Base-by-base conservation (phyloP, 2,888 invertebrate species). In the Cryptus armator region DNA sequence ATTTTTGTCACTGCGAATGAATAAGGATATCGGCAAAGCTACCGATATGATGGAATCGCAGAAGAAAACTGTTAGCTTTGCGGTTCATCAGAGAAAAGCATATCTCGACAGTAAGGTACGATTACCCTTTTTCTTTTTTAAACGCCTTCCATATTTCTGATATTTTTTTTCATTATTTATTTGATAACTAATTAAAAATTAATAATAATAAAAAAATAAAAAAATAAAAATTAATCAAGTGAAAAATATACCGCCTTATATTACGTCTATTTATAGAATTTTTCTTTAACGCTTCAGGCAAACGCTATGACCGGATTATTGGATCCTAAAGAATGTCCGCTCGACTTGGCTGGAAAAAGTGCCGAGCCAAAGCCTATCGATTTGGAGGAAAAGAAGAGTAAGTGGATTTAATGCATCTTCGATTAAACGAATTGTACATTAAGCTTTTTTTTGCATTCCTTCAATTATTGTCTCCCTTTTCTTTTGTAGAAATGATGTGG, bases 51-150 rank as follows among this genome's bases (percentile, higher is more conserved):
- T 95, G 87, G 94, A 94, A 48, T 93, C 93, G 44, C 94, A 95
- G 84, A 96, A 96, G 93, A 97, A 97, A 93, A 96, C 96, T 87
- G 97, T 97, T 86, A 97, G 97, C 94, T 97, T 97, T 93, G 97
- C 97, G 70, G 96, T 92, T 37, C 90, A 92, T 86, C 90, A 90
- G 88, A 91, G 92, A 75, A 88, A 89, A 95, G 92, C 96, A 95
- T 92, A 95, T 94, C 89, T 95, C 93, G 91, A 94, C 94, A 88
- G 95, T 94, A 93, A 94, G 94, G 88, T 95, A 84, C 43, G 51
- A 16, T 19, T 78, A 16, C 32, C 2, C 12, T 56, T 56, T 5
- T 56, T 16, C n/a, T 53, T 53, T 53, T 2, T 16, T 19, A 53
- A 6, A 51, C 51, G 16, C 10, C 7, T 53, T 7, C 0, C 14